These are phyloP conservation scores for Drosophila sproati DNA, from an alignment of 1,140 invertebrate genomes.

Conservation along the genomic window DNA sequence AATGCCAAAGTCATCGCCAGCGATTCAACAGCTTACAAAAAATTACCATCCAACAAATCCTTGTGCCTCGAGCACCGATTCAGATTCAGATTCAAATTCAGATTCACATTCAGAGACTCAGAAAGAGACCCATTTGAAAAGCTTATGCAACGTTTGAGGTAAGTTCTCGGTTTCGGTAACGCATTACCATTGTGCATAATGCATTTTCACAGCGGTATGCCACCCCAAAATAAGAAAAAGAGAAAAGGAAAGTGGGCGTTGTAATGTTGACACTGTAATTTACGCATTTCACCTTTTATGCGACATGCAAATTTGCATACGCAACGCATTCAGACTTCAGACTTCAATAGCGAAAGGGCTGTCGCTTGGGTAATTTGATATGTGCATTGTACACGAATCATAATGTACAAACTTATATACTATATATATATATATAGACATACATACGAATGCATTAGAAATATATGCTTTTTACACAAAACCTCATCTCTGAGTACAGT, in stretches of 20 bases:
- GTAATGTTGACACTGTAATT: slow-evolving; percentile 83
- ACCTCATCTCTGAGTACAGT: slow-evolving; percentile 47
- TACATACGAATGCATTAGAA: background rate
- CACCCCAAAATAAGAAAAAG: slow-evolving; percentile 44
- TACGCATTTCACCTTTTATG: slow-evolving; percentile 77
- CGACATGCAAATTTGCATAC: slow-evolving; percentile 65
- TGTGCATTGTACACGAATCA: slow-evolving; percentile 10
- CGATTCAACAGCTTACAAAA: slow-evolving; percentile 71
- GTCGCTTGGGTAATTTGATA: slow-evolving; percentile 65
- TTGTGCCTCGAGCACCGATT: slow-evolving; percentile 27
- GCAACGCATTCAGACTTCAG: slow-evolving; percentile 12
- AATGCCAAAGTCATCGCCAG: slow-evolving; percentile 62
- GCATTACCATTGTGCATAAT: slow-evolving; percentile 63
- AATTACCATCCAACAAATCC: slow-evolving; percentile 62
- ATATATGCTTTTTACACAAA: background rate
- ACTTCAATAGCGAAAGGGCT: slow-evolving; percentile 61
- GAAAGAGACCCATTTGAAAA: background rate
- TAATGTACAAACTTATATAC: slow-evolving; percentile 11
- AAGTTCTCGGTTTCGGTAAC: slow-evolving; percentile 55
- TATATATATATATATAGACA: background rate
- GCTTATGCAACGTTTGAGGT: slow-evolving; percentile 10
- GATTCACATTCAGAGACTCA: background rate
- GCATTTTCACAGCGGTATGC: slow-evolving; percentile 76
- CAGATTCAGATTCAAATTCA: background rate
- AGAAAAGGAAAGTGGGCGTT: slow-evolving; percentile 69